A percentile compares a stretch with the other conserved stretches of the same genome.
These are phyloP conservation scores for Lepidochrysops patricia DNA, from an alignment of 2,888 invertebrate species.

Conservation along the genomic window DNA sequence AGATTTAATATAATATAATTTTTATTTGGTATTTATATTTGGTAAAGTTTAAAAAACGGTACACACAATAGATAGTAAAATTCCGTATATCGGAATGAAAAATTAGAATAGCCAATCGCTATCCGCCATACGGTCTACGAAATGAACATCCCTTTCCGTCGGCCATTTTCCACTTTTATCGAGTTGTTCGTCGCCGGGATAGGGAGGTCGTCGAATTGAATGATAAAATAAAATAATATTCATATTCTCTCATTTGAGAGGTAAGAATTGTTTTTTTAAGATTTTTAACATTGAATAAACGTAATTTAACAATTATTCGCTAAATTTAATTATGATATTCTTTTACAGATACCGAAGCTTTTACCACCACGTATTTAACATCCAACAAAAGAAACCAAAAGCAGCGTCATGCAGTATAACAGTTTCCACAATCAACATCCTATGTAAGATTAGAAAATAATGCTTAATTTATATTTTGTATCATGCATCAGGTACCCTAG, in stretches of 20 bases:
- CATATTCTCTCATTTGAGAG: slow-evolving; percentile 70
- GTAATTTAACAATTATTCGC: too few relatives aligned
- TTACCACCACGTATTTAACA: slow-evolving; percentile 43
- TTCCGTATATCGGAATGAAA: background rate
- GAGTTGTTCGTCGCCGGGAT: slow-evolving; percentile 78
- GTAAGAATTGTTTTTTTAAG: slow-evolving; percentile 36
- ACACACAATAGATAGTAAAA: background rate
- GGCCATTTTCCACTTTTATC: slow-evolving; percentile 56
- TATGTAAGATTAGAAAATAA: slow-evolving; percentile 45
- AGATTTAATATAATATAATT: too few relatives aligned
- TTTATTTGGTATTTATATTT: too few relatives aligned
- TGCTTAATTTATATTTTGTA: background rate
- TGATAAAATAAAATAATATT: slow-evolving; percentile 47
- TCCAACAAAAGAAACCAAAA: slow-evolving; percentile 29
- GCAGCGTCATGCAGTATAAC: slow-evolving; percentile 65
- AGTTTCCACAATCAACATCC: slow-evolving; percentile 70
- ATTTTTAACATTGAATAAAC: too few relatives aligned
- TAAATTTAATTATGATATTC: too few relatives aligned
- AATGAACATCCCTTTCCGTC: slow-evolving; percentile 37
- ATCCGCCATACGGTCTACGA: background rate
- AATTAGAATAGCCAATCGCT: background rate
- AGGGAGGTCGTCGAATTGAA: slow-evolving; percentile 50
- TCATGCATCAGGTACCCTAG: background rate
- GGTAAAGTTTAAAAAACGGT: too few relatives aligned
- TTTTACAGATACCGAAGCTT: slow-evolving; percentile 63